phyloP scores from a whole-genome alignment of 2,113 vertebrate genomes.

The Nothoprocta perdicaria region DNA sequence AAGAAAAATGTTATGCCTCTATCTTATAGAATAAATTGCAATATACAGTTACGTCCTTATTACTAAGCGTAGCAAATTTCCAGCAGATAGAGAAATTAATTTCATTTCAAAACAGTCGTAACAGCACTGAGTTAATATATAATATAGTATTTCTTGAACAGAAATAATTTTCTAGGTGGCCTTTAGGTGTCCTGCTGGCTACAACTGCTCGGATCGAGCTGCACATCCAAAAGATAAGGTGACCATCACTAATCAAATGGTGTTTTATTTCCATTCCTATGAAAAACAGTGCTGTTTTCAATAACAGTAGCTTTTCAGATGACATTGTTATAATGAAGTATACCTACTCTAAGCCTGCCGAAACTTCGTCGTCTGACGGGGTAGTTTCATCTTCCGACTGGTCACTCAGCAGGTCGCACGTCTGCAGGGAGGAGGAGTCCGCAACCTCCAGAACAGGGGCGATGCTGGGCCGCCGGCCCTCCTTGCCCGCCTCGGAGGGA shows the following conservation, averaged over 20 bases:
- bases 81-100: not conserved
- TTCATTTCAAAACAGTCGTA: not conserved
- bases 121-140: not conserved
- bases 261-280: not conserved
- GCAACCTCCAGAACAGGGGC: conserved; percentile 84
- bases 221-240: not conserved
- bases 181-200: not conserved
- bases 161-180: not conserved
- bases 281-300: fast-evolving
- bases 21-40: not conserved
- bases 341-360: conserved; percentile 79
- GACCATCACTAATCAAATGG: not conserved
- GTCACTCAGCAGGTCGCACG: conserved; percentile 83
- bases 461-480: conserved; percentile 80
- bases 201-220: not conserved
- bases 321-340: not conserved
- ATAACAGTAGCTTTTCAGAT: not conserved
- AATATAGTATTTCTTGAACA: not conserved
- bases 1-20: not conserved
- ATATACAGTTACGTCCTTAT: not conserved
- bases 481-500: conserved; percentile 73
- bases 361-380: conserved; percentile 78
- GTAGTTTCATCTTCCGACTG: conserved; percentile 84
- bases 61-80: not conserved
- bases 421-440: conserved; percentile 79